Percentiles rank a stretch among this genome's conserved stretches.
Evolutionary conservation across 2,888 invertebrate genomes (phyloP).

Genomic region (Drosophila falleni): DNA sequence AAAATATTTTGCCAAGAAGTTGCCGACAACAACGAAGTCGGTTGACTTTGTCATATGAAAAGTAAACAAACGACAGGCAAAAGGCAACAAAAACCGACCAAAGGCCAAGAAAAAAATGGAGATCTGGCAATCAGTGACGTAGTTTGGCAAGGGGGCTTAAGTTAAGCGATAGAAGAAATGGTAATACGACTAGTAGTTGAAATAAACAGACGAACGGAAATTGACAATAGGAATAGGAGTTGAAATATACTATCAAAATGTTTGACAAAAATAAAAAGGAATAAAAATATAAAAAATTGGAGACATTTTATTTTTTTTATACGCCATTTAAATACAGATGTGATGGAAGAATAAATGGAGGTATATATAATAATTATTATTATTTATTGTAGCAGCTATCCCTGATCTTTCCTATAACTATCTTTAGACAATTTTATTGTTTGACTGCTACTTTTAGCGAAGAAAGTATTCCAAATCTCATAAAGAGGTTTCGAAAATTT

Average conservation of each 20-base stretch:
- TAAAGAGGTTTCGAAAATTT: neutral
- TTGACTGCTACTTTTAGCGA: neutral
- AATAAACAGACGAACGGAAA: no score
- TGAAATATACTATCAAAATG: neutral
- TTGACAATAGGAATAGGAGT: neutral
- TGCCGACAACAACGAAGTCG: slow-evolving; percentile 67
- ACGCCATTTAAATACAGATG: no score
- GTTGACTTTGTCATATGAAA: slow-evolving; percentile 77
- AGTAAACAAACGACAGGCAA: slow-evolving; percentile 76
- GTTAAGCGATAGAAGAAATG: neutral
- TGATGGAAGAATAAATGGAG: no score
- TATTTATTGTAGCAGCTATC: neutral
- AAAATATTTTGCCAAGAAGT: slow-evolving; percentile 68
- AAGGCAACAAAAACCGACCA: slow-evolving; percentile 63
- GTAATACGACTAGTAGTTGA: neutral
- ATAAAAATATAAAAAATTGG: neutral
- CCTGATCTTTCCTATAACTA: neutral
- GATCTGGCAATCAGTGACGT: slow-evolving; percentile 36
- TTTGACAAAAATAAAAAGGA: no score
- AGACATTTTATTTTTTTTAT: no score
- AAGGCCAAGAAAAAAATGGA: slow-evolving; percentile 29
- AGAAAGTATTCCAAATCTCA: no score
- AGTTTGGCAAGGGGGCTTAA: neutral
- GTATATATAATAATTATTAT: neutral
- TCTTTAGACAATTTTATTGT: no score